These are phyloP conservation scores for Parnassius glacialis DNA, from an alignment of 2,888 invertebrate genomes.

Conservation along the genomic window DNA sequence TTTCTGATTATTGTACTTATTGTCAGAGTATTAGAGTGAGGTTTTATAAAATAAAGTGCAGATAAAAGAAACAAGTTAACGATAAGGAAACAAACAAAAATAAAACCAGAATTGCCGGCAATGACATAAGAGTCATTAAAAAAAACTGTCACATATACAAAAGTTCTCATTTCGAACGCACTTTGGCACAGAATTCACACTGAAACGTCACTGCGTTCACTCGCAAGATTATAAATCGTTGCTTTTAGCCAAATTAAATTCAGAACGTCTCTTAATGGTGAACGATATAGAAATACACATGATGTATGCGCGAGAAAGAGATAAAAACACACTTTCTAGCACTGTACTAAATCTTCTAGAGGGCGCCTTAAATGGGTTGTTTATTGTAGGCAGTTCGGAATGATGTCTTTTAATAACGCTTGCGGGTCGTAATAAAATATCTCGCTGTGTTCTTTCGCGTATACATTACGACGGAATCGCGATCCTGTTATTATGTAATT, in stretches of 20 bases:
- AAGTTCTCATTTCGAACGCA: conserved; percentile 23
- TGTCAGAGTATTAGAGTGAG: too few relatives aligned
- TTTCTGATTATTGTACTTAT: too few relatives aligned
- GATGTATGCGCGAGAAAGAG: conserved; percentile 9
- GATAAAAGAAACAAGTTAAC: too few relatives aligned
- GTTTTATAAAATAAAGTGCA: too few relatives aligned
- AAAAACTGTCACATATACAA: conserved; percentile 17
- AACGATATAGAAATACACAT: conserved; percentile 19
- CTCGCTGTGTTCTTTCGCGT: conserved; percentile 30
- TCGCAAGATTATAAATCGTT: conserved; percentile 38
- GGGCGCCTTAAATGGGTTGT: conserved; percentile 54
- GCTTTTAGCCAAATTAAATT: conserved; percentile 43
- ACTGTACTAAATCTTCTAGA: conserved; percentile 36
- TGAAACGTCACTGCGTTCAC: conserved; percentile 27
- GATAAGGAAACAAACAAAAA: too few relatives aligned
- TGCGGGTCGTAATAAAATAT: conserved; percentile 37
- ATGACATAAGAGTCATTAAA: not conserved
- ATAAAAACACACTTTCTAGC: conserved; percentile 28
- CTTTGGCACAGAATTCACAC: conserved; percentile 23
- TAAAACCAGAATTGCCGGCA: not conserved
- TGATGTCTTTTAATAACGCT: conserved; percentile 58
- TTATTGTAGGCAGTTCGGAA: conserved; percentile 56
- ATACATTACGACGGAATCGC: conserved; percentile 16
- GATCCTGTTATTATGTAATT: conserved; percentile 11
- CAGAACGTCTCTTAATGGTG: conserved; percentile 29